Base-by-base conservation (phyloP, 2,888 invertebrate species). In the Drosophila subsilvestris region DNA sequence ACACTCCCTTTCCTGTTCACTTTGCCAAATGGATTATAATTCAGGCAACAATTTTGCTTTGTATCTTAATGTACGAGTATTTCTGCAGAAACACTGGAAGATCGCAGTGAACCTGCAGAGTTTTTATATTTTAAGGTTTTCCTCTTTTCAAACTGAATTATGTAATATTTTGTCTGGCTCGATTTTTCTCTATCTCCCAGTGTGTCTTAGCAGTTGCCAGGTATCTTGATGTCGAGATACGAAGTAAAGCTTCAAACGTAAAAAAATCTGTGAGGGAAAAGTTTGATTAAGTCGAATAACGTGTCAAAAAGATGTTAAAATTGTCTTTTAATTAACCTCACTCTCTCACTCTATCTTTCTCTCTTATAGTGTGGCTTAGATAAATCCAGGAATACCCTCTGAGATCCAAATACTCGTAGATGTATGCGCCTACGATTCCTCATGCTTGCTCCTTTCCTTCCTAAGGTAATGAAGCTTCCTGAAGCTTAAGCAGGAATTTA, bases 1-100 rank as follows among this genome's bases (percentile, higher is more conserved):
- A 37, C 37, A 37, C 37, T 37, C 37, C 7, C n/a, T 14, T 37
- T n/a, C n/a, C 37, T 37, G 14, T 37, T 37, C 37, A 37, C 37
- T 37, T 7, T 37, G 48, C 20, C 49, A 73, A 71, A 71, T 73
- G 71, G 65, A 65, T 65, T 71, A 71, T 57, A 57, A 73, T 63
- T 73, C 47, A 53, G 37, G 20, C 50, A 18, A 73, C 63, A 56
- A 73, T 51, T 73, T 65, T 65, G 43, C 62, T 51, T 44, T 49
- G 49, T 22, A 48, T 43, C 43, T 32, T 44, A 42, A 63, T 42
- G 37, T 62, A 32, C 32, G 4, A 8, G 10, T 1, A 48, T 49
- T 62, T 61, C 7, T 27, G 18, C 14, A 14, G 37, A 14, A 37
- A n/a, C 37, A 14, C 32, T 1, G 32, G 25, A 7, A 25, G 25